Conservation (phyloP, 2,113 vertebrate genomes). For the Ovibos moschatus region DNA sequence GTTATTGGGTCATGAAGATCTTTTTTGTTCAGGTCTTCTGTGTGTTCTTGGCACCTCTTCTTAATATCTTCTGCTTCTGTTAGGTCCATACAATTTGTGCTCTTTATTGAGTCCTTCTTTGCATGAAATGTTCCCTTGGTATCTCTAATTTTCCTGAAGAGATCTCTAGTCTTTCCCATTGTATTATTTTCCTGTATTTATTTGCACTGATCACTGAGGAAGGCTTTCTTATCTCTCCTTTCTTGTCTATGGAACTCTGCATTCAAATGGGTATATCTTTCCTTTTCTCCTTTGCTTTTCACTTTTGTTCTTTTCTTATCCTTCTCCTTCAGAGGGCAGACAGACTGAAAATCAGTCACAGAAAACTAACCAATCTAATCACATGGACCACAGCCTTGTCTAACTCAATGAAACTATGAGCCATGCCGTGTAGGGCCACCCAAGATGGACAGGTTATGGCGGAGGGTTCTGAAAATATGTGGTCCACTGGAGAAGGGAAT, state of each 20-base stretch:
- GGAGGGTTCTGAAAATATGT: neutral
- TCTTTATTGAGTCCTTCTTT: neutral
- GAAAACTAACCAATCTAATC: neutral
- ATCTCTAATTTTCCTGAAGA: neutral
- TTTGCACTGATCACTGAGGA: neutral
- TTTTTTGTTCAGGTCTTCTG: neutral
- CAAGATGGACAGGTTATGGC: neutral
- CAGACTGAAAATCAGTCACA: neutral
- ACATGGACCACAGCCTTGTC: neutral
- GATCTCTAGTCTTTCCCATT: neutral
- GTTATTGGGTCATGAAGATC: neutral
- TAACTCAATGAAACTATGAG: neutral
- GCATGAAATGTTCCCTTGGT: neutral
- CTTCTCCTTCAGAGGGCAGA: neutral
- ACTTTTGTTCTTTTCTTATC: neutral
- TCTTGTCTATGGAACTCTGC: neutral
- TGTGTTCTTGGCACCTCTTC: neutral
- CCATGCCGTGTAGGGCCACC: neutral
- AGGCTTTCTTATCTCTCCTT: neutral
- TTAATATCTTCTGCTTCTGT: neutral
- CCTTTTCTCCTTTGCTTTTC: neutral
- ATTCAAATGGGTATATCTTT: neutral
- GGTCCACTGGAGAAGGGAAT: too few species aligned
- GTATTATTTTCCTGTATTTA: neutral
- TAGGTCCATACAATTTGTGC: neutral